These are phyloP conservation scores for Panagrolaimus sp. DNA, from an alignment of 1,140 invertebrate genomes.

Conservation along the genomic window DNA sequence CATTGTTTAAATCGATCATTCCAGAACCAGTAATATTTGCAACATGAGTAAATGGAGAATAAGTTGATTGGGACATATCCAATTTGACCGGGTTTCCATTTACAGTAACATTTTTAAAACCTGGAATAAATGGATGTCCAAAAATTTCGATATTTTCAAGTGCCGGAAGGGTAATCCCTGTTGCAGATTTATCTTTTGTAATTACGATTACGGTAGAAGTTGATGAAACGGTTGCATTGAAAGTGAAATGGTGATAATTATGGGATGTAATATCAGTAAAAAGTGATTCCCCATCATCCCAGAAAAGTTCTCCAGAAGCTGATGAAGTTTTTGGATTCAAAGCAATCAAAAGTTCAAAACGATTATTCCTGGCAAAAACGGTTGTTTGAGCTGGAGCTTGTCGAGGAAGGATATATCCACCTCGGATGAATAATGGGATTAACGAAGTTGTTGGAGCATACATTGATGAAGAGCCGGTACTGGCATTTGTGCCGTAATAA, in stretches of 20 bases:
- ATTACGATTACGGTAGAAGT: background rate
- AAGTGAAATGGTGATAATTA: slow-evolving; percentile 31
- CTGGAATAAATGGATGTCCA: slow-evolving; percentile 26
- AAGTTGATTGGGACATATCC: slow-evolving; percentile 5
- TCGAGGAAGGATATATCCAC: slow-evolving; percentile 23
- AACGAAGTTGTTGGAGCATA: slow-evolving; percentile 36
- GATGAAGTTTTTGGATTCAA: background rate
- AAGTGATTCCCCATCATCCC: slow-evolving; percentile 37
- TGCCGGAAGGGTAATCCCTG: slow-evolving; percentile 13
- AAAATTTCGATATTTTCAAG: slow-evolving; percentile 32
- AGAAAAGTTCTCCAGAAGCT: slow-evolving; percentile 28
- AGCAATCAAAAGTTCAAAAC: slow-evolving; percentile 29
- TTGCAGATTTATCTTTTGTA: background rate
- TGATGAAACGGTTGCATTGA: background rate
- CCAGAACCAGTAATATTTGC: slow-evolving; percentile 10
- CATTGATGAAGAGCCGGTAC: slow-evolving; percentile 27
- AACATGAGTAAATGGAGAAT: slow-evolving; percentile 21
- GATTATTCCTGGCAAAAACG: slow-evolving; percentile 25
- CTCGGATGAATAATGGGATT: slow-evolving; percentile 45
- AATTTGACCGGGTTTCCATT: slow-evolving; percentile 24
- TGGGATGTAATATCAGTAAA: slow-evolving; percentile 16
- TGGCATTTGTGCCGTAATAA: slow-evolving; percentile 35
- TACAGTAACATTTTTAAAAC: slow-evolving; percentile 18
- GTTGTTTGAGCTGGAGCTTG: slow-evolving; percentile 32
- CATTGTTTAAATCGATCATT: slow-evolving; percentile 22